These are phyloP conservation scores for Drymonia ruficornis DNA, from an alignment of 2,888 invertebrate species.

Conservation along the genomic window DNA sequence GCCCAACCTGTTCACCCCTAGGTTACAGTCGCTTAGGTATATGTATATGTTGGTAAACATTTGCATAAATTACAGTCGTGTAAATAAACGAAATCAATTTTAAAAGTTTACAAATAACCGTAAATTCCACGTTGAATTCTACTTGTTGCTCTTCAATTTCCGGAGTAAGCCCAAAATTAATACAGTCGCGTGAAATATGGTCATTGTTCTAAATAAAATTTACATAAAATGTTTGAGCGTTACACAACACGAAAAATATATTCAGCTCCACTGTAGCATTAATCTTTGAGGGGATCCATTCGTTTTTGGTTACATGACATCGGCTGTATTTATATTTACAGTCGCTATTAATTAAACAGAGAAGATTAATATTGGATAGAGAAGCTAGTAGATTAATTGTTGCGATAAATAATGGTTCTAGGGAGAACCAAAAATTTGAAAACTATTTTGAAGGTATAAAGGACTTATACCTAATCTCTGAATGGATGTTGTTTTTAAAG, in stretches of 20 bases:
- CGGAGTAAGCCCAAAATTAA: slow-evolving; percentile 3
- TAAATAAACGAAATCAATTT: too few relatives aligned
- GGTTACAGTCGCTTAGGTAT: too few relatives aligned
- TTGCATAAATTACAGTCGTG: too few relatives aligned
- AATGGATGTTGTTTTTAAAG: too few relatives aligned
- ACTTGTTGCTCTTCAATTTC: slow-evolving; percentile 3
- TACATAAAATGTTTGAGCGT: slow-evolving; percentile 6
- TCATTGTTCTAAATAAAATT: slow-evolving; percentile 1
- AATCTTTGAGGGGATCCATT: slow-evolving; percentile 38
- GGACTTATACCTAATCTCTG: not conserved
- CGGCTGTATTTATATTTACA: slow-evolving; percentile 52
- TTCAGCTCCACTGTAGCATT: slow-evolving; percentile 26
- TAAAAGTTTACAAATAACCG: slow-evolving; percentile 1
- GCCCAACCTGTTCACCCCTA: too few relatives aligned
- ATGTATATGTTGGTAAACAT: too few relatives aligned
- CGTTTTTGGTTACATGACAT: slow-evolving; percentile 45
- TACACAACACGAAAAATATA: slow-evolving; percentile 18
- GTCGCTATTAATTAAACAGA: slow-evolving; percentile 53
- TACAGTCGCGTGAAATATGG: slow-evolving; percentile 8
- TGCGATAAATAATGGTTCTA: slow-evolving; percentile 35
- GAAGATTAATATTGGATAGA: slow-evolving; percentile 47
- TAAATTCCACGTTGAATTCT: not conserved
- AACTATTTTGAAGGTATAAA: slow-evolving; percentile 5
- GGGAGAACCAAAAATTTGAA: slow-evolving; percentile 20
- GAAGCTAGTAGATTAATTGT: slow-evolving; percentile 45